Evolutionary conservation across 2,113 vertebrate species (phyloP).

Genomic region (Paramisgurnus dabryanus): DNA sequence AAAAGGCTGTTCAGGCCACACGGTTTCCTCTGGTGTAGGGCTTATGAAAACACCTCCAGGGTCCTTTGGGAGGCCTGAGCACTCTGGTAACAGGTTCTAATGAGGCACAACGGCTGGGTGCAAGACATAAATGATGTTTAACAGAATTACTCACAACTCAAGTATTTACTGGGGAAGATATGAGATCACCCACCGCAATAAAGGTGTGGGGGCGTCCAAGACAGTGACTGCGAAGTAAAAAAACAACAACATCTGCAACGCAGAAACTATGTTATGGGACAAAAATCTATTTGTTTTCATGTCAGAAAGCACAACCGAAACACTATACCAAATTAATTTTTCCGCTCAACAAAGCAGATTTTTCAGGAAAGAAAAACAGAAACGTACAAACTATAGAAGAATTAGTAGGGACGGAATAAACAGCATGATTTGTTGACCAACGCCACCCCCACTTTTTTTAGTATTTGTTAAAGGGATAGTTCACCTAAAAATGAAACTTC

Average conservation of each 20-base stretch:
- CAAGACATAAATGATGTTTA: constrained; percentile 38
- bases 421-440: not conserved
- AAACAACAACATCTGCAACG: constrained; percentile 2
- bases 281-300: not conserved
- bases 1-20: constrained; percentile 59
- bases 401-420: constrained; percentile 21
- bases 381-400: not conserved
- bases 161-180: constrained; percentile 39
- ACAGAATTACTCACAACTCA: constrained; percentile 39
- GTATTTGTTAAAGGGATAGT: not conserved
- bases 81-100: constrained; percentile 54
- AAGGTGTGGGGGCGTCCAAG: constrained; percentile 26
- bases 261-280: not conserved
- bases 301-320: not conserved
- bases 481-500: not conserved
- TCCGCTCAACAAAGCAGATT: not conserved
- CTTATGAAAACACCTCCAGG: constrained; percentile 43
- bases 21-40: constrained; percentile 60
- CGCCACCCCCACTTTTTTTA: no score
- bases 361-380: not conserved
- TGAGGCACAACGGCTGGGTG: constrained; percentile 45
- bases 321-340: no score
- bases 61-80: constrained; percentile 46
- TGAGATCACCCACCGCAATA: constrained; percentile 23
- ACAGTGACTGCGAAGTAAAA: not conserved